Evolutionary conservation across 2,888 invertebrate species (phyloP).

Genomic region (Tiphia femorata): DNA sequence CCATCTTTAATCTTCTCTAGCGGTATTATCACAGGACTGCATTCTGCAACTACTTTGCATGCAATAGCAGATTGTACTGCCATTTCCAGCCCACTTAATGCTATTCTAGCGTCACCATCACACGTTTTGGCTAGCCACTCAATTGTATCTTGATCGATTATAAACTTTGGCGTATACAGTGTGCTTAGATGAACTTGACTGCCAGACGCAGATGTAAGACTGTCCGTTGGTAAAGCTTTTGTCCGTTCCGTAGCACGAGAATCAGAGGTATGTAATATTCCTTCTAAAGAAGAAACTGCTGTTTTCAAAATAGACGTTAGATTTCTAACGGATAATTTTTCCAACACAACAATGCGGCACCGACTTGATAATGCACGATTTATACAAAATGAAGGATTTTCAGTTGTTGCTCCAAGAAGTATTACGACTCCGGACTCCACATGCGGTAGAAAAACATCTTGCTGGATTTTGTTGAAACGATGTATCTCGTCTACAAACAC

Average conservation of each 20-base stretch:
- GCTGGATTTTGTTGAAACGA: conserved; percentile 86
- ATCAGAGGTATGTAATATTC: conserved; percentile 37
- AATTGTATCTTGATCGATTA: conserved; percentile 75
- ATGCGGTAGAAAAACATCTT: conserved; percentile 84
- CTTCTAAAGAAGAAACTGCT: conserved; percentile 70
- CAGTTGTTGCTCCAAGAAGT: conserved; percentile 87
- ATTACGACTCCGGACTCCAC: conserved; percentile 85
- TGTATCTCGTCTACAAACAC: conserved; percentile 92
- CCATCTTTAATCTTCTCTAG: conserved; percentile 80
- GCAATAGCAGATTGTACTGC: conserved; percentile 76
- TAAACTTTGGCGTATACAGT: conserved; percentile 45
- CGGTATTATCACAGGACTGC: conserved; percentile 71
- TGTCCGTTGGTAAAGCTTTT: too few species aligned
- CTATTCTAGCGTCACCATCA: conserved; percentile 86
- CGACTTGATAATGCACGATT: conserved; percentile 85
- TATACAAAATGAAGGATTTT: conserved; percentile 88
- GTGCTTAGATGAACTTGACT: not conserved
- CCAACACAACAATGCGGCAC: conserved; percentile 81
- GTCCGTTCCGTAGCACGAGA: not conserved
- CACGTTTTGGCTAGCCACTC: conserved; percentile 81
- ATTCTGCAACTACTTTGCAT: conserved; percentile 62
- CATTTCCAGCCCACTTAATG: conserved; percentile 82
- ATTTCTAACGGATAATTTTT: conserved; percentile 76
- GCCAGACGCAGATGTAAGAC: not conserved
- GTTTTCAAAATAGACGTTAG: conserved; percentile 75